Percentiles rank a stretch among this genome's conserved stretches.
Conservation (phyloP, 2,797 vertebrate genomes). For the Siniperca scherzeri region DNA sequence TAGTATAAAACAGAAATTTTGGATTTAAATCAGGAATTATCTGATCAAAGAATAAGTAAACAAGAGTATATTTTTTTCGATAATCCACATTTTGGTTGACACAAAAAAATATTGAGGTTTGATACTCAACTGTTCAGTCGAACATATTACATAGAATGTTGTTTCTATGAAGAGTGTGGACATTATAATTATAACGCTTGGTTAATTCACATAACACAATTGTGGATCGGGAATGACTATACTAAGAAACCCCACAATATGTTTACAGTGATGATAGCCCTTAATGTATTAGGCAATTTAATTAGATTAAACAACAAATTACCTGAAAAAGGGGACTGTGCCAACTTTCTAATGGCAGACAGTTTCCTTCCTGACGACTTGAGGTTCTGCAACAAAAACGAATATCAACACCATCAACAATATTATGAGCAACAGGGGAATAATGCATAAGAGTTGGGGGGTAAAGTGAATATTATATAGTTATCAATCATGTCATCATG, state of each 20-base stretch:
- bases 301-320: conserved; percentile 30
- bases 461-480: not conserved
- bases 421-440: not conserved
- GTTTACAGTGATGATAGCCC: not conserved
- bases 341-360: conserved; percentile 71
- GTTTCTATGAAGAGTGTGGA: not conserved
- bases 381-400: conserved; percentile 73
- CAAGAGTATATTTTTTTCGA: too few species aligned
- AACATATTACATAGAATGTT: not conserved
- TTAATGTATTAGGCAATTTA: not conserved
- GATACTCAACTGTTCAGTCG: not conserved
- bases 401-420: not conserved
- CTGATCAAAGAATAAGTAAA: not conserved
- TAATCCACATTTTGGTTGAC: not conserved
- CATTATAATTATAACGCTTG: not conserved
- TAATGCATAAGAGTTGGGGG: not conserved
- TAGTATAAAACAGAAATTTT: not conserved
- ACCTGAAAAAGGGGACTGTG: conserved; percentile 74
- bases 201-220: not conserved
- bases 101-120: not conserved
- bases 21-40: not conserved
- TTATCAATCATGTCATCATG: not conserved
- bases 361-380: conserved; percentile 75
- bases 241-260: not conserved
- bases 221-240: not conserved